These are phyloP conservation scores for Gonioctena quinquepunctata DNA, from an alignment of 1,140 invertebrate species.

Conservation along the genomic window DNA sequence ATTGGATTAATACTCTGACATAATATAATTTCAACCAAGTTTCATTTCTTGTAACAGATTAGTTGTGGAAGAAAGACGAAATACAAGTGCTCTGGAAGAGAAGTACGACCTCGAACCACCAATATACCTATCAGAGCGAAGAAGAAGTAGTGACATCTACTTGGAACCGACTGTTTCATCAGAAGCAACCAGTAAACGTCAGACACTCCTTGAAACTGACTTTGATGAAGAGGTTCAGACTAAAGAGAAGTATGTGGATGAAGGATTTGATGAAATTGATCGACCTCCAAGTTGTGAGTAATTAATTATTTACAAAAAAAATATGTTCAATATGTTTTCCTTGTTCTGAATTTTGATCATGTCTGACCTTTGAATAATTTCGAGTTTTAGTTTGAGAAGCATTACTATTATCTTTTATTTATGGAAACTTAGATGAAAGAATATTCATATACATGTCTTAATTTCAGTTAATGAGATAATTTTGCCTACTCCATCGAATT, in stretches of 20 bases:
- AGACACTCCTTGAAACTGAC: conserved; percentile 3
- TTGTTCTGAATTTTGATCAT: no score
- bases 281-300: neutral
- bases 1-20: neutral
- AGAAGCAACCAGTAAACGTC: neutral
- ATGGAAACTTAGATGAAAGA: no score
- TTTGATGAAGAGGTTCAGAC: conserved; percentile 10
- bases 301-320: no score
- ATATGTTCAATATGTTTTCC: no score
- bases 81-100: neutral
- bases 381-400: no score
- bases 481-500: no score
- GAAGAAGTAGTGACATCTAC: conserved; percentile 48
- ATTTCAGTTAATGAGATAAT: no score
- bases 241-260: neutral
- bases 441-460: no score
- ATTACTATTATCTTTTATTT: no score
- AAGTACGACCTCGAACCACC: conserved; percentile 15
- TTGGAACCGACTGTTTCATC: conserved; percentile 29
- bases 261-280: neutral
- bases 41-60: neutral
- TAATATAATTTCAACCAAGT: neutral
- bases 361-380: no score
- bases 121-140: conserved; percentile 19
- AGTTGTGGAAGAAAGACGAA: conserved; percentile 7